Base-by-base conservation (phyloP, 92 coral and sea anemone species). In the Chrysogorgia sp. region DNA sequence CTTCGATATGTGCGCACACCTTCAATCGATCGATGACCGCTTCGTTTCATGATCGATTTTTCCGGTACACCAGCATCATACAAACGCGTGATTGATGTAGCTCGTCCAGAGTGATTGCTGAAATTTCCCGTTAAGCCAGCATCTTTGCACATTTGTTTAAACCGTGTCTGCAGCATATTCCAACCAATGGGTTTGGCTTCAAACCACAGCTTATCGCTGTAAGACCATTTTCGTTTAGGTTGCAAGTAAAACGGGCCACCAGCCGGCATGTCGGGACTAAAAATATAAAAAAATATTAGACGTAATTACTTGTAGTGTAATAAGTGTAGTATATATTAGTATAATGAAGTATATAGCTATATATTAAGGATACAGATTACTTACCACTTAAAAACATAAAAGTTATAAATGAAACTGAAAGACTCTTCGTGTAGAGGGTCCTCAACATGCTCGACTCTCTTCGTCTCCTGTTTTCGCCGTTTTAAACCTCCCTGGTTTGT, bases 401-500 rank as follows among this genome's bases (percentile, higher is more conserved):
- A 79, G 67, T 65, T 15, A 64, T 64, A 65, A 57, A 79, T 40
- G 47, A 81, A 81, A 8, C 65, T 81, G 30, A 68, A 81, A 26
- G 80, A 70, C 59, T 53, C 48, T 60, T 69, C 85, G 55, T 81
- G 47, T 34, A 58, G 29, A 34, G 85, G 85, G 58, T 81, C 72
- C 34, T 81, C 85, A 37, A 81, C 24, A 33, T 81, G 85, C 49
- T 81, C 64, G 31, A 81, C 85, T 10, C 49, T 49, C 68, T 81
- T 81, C 56, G 34, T 37, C 52, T 81, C 67, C 40, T 49, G 74
- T 43, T 69, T 81, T 68, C 79, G 35, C 56, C 81, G 40, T 57
- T 81, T 80, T 40, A 81, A 50, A 40, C 85, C 85, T n/a, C 85
- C 85, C 50, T 81, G 85, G 52, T 71, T 81, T 10, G 85, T 81